A percentile compares a stretch with the other conserved stretches of the same genome.
phyloP scores from a whole-genome alignment of 2,797 vertebrate genomes.

The Leptatherina wallacei region DNA sequence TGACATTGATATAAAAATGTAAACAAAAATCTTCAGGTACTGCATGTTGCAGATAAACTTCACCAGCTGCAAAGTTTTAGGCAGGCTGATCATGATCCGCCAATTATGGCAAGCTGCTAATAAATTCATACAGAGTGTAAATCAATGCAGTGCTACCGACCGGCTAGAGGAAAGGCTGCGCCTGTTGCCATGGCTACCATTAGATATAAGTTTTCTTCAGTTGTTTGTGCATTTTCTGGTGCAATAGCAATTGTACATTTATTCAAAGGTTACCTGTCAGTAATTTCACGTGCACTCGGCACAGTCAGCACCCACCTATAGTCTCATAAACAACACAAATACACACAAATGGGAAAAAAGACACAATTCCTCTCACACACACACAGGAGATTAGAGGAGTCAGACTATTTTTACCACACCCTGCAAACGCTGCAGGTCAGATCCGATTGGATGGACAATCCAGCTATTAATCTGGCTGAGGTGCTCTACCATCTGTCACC shows the following conservation, averaged over 20 bases:
- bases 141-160: constrained; percentile 55
- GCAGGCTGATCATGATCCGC: constrained; percentile 7
- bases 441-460: constrained; percentile 83
- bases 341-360: constrained; percentile 35
- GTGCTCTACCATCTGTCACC: constrained; percentile 83
- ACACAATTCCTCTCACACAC: constrained; percentile 34
- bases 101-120: constrained; percentile 34
- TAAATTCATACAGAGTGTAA: constrained; percentile 50
- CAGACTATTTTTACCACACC: constrained; percentile 83
- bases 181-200: constrained; percentile 68
- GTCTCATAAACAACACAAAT: constrained; percentile 12
- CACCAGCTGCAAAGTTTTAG: constrained; percentile 30
- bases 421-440: constrained; percentile 66
- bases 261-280: background rate
- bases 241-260: background rate
- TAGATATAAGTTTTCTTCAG: constrained; percentile 20
- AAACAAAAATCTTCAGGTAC: constrained; percentile 13
- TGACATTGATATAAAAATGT: background rate
- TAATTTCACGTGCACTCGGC: constrained; percentile 6
- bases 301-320: constrained; percentile 4
- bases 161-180: constrained; percentile 29
- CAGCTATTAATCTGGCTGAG: constrained; percentile 84
- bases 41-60: constrained; percentile 7
- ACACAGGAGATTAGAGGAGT: constrained; percentile 74
- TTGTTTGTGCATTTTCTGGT: constrained; percentile 7